Conservation (phyloP, 2,797 vertebrate genomes). For the Gobionotothen gibberifrons region DNA sequence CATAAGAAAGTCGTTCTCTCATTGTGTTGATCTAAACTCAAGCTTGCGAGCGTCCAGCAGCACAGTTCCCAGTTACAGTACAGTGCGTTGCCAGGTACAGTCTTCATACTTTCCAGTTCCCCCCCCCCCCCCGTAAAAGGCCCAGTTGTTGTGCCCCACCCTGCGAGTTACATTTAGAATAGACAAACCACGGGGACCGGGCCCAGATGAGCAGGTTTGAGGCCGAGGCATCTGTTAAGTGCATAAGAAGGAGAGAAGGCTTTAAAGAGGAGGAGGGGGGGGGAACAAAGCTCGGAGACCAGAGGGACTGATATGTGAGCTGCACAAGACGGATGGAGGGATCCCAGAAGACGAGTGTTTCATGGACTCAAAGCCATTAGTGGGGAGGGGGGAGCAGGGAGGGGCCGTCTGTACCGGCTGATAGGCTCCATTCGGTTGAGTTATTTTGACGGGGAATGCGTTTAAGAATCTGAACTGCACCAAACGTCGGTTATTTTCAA, state of each 20-base stretch:
- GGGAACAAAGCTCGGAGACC: slow-evolving; percentile 66
- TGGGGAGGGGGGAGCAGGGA: slow-evolving; percentile 17
- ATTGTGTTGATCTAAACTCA: neutral
- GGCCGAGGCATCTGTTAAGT: slow-evolving; percentile 78
- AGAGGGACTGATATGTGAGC: slow-evolving; percentile 76
- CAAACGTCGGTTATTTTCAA: neutral
- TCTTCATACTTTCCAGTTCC: slow-evolving; percentile 59
- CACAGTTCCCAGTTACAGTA: slow-evolving; percentile 26
- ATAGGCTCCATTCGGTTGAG: slow-evolving; percentile 22
- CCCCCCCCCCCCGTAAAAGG: slow-evolving; percentile 17
- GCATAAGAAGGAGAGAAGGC: slow-evolving; percentile 63
- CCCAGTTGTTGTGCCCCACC: slow-evolving; percentile 34
- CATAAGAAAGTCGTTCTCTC: slow-evolving; percentile 15
- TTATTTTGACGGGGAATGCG: slow-evolving; percentile 34
- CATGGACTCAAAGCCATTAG: slow-evolving; percentile 45
- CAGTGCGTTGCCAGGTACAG: slow-evolving; percentile 30
- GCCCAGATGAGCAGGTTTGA: slow-evolving; percentile 66
- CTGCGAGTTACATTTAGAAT: slow-evolving; percentile 42
- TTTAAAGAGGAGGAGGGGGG: slow-evolving; percentile 33
- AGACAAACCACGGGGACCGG: slow-evolving; percentile 61
- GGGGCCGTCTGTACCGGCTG: slow-evolving; percentile 22
- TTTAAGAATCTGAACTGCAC: slow-evolving; percentile 10
- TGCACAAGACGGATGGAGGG: slow-evolving; percentile 52
- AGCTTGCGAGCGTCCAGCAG: slow-evolving; percentile 2
- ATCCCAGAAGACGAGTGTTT: slow-evolving; percentile 68